Conservation (phyloP, 2,888 invertebrate species). For the Dyspetes luteomarginatus region DNA sequence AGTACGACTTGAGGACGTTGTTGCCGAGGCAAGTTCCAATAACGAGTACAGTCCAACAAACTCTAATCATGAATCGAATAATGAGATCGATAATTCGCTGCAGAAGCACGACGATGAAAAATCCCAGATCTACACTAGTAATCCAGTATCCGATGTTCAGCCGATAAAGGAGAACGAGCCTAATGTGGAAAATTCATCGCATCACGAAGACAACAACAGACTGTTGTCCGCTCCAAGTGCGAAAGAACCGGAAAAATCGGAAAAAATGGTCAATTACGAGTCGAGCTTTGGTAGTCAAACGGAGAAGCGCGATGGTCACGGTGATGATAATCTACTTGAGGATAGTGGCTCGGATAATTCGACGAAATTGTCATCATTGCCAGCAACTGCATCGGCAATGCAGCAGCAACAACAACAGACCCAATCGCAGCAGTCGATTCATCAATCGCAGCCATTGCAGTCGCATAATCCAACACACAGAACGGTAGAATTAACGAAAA, state of each 20-base stretch:
- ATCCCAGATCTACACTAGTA: conserved; percentile 70
- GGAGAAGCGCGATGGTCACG: conserved; percentile 70
- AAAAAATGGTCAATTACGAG: conserved; percentile 72
- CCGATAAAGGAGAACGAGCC: conserved; percentile 63
- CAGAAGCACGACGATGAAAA: conserved; percentile 75
- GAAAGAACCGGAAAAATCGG: conserved; percentile 68
- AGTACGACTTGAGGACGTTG: conserved; percentile 80
- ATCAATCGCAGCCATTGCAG: conserved; percentile 57
- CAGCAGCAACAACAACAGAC: conserved; percentile 45
- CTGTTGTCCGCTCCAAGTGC: conserved; percentile 63
- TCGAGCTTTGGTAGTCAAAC: conserved; percentile 70
- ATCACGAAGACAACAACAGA: conserved; percentile 69
- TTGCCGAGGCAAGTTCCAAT: conserved; percentile 80
- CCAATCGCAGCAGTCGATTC: conserved; percentile 41
- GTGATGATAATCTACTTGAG: conserved; percentile 76
- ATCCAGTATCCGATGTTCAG: conserved; percentile 68
- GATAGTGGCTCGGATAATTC: conserved; percentile 56
- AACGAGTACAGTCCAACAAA: conserved; percentile 78
- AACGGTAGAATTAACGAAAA: conserved; percentile 54
- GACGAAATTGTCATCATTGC: conserved; percentile 35
- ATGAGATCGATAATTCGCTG: conserved; percentile 75
- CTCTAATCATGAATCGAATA: conserved; percentile 74
- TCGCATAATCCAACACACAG: conserved; percentile 62
- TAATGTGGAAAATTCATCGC: conserved; percentile 67
- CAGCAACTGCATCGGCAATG: conserved; percentile 19